Base-by-base conservation (phyloP, 2,888 invertebrate genomes). In the Tinea semifulvella region DNA sequence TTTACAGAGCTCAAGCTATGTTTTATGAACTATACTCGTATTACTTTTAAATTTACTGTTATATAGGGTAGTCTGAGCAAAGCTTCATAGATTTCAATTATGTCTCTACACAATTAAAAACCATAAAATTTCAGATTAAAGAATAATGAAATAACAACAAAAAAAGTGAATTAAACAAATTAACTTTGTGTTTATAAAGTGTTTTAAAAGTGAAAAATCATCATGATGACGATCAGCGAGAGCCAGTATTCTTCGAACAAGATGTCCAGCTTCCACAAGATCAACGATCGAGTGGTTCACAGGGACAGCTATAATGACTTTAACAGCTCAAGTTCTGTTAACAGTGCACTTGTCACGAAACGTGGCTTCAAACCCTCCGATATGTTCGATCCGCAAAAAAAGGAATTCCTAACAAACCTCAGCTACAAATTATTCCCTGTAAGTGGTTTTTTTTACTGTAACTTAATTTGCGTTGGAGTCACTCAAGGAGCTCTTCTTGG, bases 351-450 rank as follows among this genome's bases (percentile, higher is more conserved):
- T 49, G 85, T 91, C 60, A 86, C 85, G 43, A 84, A 85, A 51
- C 83, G 92, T 20, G 92, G 94, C 25, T 92, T 91, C 72, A 92
- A 91, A 59, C 94, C 94, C 1, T 93, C 93, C 2, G 94, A 94
- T 71, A 85, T 87, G 68, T 88, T 88, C 62, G 92, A 94, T 72
- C 92, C 93, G 1, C 81, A 82, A 54, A 94, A 94, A 73, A 87
- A 87, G 65, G 87, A 88, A 59, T 91, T 94, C 69, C 84, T 94
- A 53, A 88, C 89, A 43, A 87, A 86, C 62, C 84, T 94, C 65
- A 92, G 92, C 61, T 86, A 88, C 65, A 88, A 89, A 75, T 88
- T 94, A 66, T 91, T 91, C 69, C 91, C 90, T 82, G 85, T 90
- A 77, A 88, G 88, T 69, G 85, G 89, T 88, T 92, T 92, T 85